Conservation (phyloP, 2,113 vertebrate species). For the Engraulis encrasicolus region DNA sequence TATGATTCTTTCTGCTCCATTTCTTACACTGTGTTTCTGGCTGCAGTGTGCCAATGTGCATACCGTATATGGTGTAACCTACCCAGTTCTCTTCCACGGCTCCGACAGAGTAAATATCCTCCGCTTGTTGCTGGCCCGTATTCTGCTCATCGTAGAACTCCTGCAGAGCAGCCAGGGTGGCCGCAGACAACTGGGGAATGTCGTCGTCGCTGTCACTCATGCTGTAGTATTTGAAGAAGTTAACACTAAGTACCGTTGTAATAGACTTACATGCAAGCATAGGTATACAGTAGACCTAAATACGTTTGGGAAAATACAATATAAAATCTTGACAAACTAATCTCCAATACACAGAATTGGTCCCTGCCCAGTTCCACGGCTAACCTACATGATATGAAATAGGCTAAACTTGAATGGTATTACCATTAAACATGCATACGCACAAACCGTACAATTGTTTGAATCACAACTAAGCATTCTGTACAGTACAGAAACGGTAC, state of each 20-base stretch:
- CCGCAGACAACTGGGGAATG: constrained; percentile 81
- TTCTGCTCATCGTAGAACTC: constrained; percentile 87
- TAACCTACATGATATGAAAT: not conserved
- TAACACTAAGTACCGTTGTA: not conserved
- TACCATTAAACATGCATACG: not conserved
- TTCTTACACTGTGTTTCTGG: no score
- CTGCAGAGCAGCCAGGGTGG: constrained; percentile 85
- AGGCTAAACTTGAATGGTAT: not conserved
- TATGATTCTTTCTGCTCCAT: no score
- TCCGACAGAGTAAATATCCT: constrained; percentile 77
- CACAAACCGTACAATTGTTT: not conserved
- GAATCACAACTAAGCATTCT: no score
- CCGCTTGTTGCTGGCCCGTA: constrained; percentile 38
- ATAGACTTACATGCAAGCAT: no score
- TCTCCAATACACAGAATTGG: no score
- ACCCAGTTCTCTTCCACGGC: constrained; percentile 94
- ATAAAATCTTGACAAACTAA: no score
- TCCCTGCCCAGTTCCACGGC: not conserved
- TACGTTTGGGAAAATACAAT: no score
- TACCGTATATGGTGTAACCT: constrained; percentile 51
- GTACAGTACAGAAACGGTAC: not conserved
- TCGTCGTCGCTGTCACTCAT: constrained; percentile 87
- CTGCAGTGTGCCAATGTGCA: not conserved
- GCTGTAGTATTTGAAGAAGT: not conserved
- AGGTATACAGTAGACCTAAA: not conserved